Percentiles rank a stretch among this genome's conserved stretches.
Conservation (phyloP, 2,113 vertebrate genomes). For the Sorex araneus region DNA sequence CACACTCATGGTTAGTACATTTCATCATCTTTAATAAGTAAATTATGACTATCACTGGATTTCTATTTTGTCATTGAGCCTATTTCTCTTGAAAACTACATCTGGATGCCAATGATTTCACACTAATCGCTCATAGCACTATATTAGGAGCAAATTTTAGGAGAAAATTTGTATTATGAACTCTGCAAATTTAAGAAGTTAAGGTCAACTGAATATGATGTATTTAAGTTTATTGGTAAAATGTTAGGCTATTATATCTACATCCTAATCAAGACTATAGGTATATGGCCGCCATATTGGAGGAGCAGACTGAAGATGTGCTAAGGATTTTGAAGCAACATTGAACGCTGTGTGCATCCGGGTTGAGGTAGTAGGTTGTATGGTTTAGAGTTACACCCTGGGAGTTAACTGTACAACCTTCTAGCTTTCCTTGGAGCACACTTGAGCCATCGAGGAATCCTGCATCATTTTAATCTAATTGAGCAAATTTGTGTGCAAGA, state of each 20-base stretch:
- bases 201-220: neutral
- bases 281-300: conserved; percentile 85
- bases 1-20: neutral
- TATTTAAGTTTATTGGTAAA: conserved; percentile 42
- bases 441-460: conserved; percentile 95
- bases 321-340: conserved; percentile 89
- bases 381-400: conserved; percentile 99
- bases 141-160: neutral
- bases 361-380: conserved; percentile 99
- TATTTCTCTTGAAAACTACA: conserved; percentile 41
- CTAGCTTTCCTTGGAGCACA: conserved; percentile 99
- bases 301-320: conserved; percentile 89
- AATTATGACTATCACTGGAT: conserved; percentile 25
- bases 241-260: conserved; percentile 67
- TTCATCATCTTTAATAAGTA: conserved; percentile 28
- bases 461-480: conserved; percentile 88
- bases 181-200: conserved; percentile 9
- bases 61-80: neutral
- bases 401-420: conserved; percentile 99
- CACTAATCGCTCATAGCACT: neutral
- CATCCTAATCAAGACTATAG: conserved; percentile 73
- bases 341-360: conserved; percentile 97
- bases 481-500: conserved; percentile 87
- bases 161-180: conserved; percentile 12
- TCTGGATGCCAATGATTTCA: neutral